phyloP scores from a whole-genome alignment of 2,113 vertebrate species.

The Cacatua alba region DNA sequence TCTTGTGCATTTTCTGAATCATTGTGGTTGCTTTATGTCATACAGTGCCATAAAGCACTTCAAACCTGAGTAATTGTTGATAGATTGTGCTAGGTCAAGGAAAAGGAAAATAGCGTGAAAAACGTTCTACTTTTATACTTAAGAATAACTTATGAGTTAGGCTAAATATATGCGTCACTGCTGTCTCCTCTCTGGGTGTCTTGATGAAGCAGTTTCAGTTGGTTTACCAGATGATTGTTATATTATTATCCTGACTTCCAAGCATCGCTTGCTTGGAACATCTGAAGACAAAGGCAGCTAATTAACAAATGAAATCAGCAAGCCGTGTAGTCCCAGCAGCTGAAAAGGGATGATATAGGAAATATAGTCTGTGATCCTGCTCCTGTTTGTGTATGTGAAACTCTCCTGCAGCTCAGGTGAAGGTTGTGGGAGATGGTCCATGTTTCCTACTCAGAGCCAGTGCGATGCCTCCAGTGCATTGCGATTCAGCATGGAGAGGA shows the following conservation, averaged over 20 bases:
- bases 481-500: fast-evolving
- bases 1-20: neutral
- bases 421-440: fast-evolving
- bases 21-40: fast-evolving
- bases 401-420: neutral
- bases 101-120: neutral
- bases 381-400: fast-evolving
- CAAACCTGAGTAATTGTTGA: neutral
- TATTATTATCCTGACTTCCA: conserved; percentile 6
- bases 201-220: neutral
- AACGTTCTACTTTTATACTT: neutral
- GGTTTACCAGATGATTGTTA: neutral
- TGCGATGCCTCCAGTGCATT: neutral
- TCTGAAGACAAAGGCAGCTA: conserved; percentile 43
- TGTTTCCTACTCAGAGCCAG: fast-evolving
- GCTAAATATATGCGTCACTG: neutral
- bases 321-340: conserved; percentile 1
- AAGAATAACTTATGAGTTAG: neutral
- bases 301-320: conserved; percentile 30
- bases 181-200: neutral
- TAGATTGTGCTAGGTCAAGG: neutral
- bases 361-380: neutral
- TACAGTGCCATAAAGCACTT: neutral
- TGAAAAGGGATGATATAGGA: neutral
- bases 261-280: neutral